phyloP scores from a whole-genome alignment of 2,797 vertebrate genomes.

The Myripristis murdjan region DNA sequence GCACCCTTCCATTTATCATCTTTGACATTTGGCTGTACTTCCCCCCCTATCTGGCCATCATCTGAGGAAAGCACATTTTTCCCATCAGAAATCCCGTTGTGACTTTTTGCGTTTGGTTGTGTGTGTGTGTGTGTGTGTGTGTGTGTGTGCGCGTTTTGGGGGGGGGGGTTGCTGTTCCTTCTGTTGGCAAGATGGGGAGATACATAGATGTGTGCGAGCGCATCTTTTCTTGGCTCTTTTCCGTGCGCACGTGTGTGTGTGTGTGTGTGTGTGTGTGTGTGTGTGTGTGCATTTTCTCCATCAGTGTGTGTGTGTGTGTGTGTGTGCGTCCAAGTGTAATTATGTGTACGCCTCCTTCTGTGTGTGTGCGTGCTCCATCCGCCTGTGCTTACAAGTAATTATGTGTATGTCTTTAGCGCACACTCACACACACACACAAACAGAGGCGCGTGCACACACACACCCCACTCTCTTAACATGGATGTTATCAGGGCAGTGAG shows the following conservation, averaged over 20 bases:
- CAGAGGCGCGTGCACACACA: neutral
- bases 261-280: constrained; percentile 13
- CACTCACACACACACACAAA: constrained; percentile 30
- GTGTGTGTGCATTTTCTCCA: too few relatives aligned
- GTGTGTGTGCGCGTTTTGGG: too few relatives aligned
- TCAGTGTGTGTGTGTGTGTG: constrained; percentile 25
- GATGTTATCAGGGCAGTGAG: constrained; percentile 86
- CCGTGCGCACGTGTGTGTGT: too few relatives aligned
- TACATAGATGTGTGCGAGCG: constrained; percentile 76
- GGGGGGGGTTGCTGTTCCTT: constrained; percentile 74
- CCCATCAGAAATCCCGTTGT: constrained; percentile 88
- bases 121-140: neutral
- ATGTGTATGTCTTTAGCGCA: constrained; percentile 58
- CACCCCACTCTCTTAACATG: constrained; percentile 66
- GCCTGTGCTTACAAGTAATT: constrained; percentile 59
- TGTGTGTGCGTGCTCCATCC: constrained; percentile 45
- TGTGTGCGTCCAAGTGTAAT: constrained; percentile 39
- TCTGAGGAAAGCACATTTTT: constrained; percentile 89
- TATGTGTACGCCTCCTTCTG: constrained; percentile 31
- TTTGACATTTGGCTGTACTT: constrained; percentile 88
- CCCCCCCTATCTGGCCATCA: constrained; percentile 83
- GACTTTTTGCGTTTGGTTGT: constrained; percentile 80
- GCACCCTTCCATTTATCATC: constrained; percentile 87
- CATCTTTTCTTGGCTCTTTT: constrained; percentile 77
- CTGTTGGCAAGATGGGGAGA: constrained; percentile 75